phyloP scores from a whole-genome alignment of 2,888 invertebrate genomes.

The Synanthedon myopaeformis region DNA sequence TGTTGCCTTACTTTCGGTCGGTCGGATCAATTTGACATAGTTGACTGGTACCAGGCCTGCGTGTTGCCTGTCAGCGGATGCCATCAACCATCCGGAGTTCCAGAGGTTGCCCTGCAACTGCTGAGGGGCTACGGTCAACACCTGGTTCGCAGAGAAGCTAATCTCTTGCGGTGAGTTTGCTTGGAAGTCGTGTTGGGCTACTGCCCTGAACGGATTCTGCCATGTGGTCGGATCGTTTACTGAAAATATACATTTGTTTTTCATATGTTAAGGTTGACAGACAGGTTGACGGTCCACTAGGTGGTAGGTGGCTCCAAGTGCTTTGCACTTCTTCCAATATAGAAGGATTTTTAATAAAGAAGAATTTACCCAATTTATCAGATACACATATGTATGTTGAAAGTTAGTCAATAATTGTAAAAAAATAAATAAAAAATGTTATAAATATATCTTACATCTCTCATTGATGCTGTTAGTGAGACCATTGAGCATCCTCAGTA shows the following conservation, averaged over 20 bases:
- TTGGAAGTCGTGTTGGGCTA: conserved; percentile 81
- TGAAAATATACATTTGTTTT: conserved; percentile 22
- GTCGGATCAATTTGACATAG: conserved; percentile 60
- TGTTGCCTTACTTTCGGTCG: conserved; percentile 7
- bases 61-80: conserved; percentile 65
- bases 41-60: conserved; percentile 76
- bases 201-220: conserved; percentile 75
- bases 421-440: too few species aligned
- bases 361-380: too few species aligned
- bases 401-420: too few species aligned
- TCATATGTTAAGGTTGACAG: too few species aligned
- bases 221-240: conserved; percentile 77
- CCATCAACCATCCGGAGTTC: conserved; percentile 78
- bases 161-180: conserved; percentile 81
- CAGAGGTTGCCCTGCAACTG: conserved; percentile 80
- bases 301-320: too few species aligned
- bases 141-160: conserved; percentile 80
- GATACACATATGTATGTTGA: too few species aligned
- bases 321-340: too few species aligned
- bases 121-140: conserved; percentile 84
- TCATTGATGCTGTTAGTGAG: conserved; percentile 65
- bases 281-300: too few species aligned
- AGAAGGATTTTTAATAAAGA: too few species aligned
- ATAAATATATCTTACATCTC: conserved; percentile 69
- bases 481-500: conserved; percentile 82